Conservation (phyloP, 2,888 invertebrate species). For the Neria commutata region DNA sequence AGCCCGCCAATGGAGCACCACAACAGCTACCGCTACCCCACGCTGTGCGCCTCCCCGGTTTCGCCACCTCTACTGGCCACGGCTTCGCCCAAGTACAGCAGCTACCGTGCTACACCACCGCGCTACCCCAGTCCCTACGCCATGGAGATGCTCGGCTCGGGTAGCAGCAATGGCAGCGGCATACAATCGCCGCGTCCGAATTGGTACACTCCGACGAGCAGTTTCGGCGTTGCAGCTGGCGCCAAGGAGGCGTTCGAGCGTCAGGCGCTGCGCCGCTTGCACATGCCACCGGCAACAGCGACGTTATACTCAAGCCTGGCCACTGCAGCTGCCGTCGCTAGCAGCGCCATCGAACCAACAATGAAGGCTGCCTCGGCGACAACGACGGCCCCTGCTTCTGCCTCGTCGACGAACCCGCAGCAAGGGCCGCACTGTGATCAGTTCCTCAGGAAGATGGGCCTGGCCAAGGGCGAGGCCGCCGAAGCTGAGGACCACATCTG, state of each 20-base stretch:
- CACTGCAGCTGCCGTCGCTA: not conserved
- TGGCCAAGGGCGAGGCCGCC: constrained; percentile 55
- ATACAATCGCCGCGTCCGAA: constrained; percentile 27
- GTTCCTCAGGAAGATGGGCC: constrained; percentile 62
- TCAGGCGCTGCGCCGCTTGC: too few relatives aligned
- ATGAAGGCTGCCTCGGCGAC: constrained; percentile 22
- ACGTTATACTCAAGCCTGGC: not conserved
- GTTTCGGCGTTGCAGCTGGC: too few relatives aligned
- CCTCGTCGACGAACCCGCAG: constrained; percentile 47
- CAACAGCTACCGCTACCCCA: not conserved
- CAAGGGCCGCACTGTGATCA: constrained; percentile 63
- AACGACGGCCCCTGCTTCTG: constrained; percentile 29
- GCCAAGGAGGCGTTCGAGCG: not conserved
- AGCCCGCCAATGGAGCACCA: constrained; percentile 23
- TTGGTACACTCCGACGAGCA: too few relatives aligned
- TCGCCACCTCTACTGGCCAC: constrained; percentile 12
- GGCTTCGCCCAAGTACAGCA: constrained; percentile 6
- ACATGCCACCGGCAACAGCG: not conserved
- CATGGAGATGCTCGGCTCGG: constrained; percentile 21
- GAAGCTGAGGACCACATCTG: constrained; percentile 62
- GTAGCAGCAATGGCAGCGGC: constrained; percentile 34
- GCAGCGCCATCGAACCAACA: not conserved
- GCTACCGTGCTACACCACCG: constrained; percentile 19
- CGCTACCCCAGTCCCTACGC: constrained; percentile 24
- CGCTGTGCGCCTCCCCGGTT: constrained; percentile 1